Evolutionary conservation across 2,797 vertebrate species (phyloP).

Genomic region (Pseudopleuronectes americanus): DNA sequence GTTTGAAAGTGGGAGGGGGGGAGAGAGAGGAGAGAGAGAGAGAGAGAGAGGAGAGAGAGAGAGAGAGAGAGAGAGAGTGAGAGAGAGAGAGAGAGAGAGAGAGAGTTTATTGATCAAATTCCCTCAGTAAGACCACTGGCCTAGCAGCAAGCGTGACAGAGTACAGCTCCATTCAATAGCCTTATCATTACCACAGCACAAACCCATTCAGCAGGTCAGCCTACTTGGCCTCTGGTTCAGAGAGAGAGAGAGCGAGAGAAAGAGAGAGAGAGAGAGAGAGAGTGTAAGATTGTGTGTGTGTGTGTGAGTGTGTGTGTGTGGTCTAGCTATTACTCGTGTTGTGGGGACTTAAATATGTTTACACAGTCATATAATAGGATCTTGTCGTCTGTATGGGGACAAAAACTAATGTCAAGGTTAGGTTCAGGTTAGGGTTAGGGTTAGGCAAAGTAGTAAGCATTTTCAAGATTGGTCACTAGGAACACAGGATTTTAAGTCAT

Average conservation of each 20-base stretch:
- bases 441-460: too few relatives aligned
- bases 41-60: conserved; percentile 29
- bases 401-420: not conserved
- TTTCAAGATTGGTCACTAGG: not conserved
- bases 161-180: conserved; percentile 80
- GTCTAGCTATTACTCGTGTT: not conserved
- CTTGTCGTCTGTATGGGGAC: not conserved
- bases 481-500: not conserved
- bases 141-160: conserved; percentile 72
- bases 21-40: conserved; percentile 14
- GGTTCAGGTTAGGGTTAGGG: too few relatives aligned
- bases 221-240: conserved; percentile 61
- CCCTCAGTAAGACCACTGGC: conserved; percentile 62
- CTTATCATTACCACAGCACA: conserved; percentile 78
- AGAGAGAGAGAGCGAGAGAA: conserved; percentile 19
- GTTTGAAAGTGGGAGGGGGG: not conserved
- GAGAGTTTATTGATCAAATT: conserved; percentile 77
- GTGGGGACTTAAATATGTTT: not conserved
- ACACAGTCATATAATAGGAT: not conserved
- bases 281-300: conserved; percentile 3
- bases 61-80: conserved; percentile 15
- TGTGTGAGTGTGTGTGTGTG: conserved; percentile 1
- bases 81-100: conserved; percentile 27
- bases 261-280: too few relatives aligned
- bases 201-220: conserved; percentile 74